Evolutionary conservation across 2,888 invertebrate genomes (phyloP).

Genomic region (Cerastoderma edule): DNA sequence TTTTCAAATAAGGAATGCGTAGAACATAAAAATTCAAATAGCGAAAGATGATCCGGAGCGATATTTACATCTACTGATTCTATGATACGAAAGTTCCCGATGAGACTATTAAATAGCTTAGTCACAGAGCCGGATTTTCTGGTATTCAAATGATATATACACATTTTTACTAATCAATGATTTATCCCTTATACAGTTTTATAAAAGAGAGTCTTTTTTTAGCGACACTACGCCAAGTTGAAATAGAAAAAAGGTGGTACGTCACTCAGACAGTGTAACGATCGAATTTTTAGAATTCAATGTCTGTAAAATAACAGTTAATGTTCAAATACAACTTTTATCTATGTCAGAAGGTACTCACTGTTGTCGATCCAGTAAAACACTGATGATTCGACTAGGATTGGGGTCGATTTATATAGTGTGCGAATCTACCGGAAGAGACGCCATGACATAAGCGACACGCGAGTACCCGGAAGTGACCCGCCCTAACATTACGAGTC

Average conservation of each 20-base stretch:
- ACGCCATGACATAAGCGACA: conserved; percentile 16
- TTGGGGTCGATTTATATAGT: conserved; percentile 14
- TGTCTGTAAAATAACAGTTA: not conserved
- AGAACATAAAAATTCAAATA: not conserved
- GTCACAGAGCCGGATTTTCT: too few relatives aligned
- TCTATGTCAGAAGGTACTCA: not conserved
- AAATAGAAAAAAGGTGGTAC: not conserved
- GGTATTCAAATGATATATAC: too few relatives aligned
- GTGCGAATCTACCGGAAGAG: conserved; percentile 15
- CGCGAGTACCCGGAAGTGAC: conserved; percentile 27
- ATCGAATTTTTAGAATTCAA: too few relatives aligned
- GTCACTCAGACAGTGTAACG: too few relatives aligned
- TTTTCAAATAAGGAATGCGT: too few relatives aligned
- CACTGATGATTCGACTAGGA: not conserved
- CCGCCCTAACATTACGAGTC: not conserved
- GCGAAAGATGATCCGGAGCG: not conserved
- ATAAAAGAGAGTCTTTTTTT: not conserved
- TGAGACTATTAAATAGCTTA: too few relatives aligned
- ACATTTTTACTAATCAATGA: too few relatives aligned
- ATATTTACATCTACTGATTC: not conserved
- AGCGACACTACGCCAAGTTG: not conserved
- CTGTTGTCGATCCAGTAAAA: not conserved
- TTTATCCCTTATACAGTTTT: too few relatives aligned
- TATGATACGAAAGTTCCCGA: not conserved
- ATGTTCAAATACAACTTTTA: not conserved